Base-by-base conservation (phyloP, 1,140 invertebrate species). In the Drosophila sucinea region DNA sequence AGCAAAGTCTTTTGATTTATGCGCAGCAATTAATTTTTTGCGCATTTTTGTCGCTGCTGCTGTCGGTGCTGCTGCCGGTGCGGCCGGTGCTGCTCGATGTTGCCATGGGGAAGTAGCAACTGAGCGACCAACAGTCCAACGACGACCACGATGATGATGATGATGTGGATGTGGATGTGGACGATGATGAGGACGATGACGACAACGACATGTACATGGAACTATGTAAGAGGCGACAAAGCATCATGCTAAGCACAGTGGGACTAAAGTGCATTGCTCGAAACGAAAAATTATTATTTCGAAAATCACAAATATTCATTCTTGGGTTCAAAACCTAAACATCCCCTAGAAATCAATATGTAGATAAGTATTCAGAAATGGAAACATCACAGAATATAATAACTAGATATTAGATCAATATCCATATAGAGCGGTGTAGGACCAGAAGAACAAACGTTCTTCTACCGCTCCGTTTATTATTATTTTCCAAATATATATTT, bases 1-100 rank as follows among this genome's bases (percentile, higher is more conserved):
- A 77, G 68, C 68, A 90, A 85, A 90, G 79, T 82, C 86, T 90
- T 90, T 90, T 90, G 86, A 90, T 90, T 90, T 90, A 90, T 90
- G 86, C 70, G 62, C 79, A 79, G 82, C 86, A 90, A 90, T 90
- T 90, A 90, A 90, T 90, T 90, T 89, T 90, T 90, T 90, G 86
- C 83, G 73, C 79, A 90, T 86, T 86, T 87, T 69, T 67, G 60
- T 8, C 51, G 25, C 6, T 27, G 61, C n/a, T 38, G 35, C 23
- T 61, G 35, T 27, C 23, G 8, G 1, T 23, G 60, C 11, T 33
- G 40, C 25, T 57, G 38, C 40, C 25, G 17, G 25, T 25, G 17
- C 3, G 1, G 67, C 17, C 55, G 70, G n/a, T 60, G 44, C 61
- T 74, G 67, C 67, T 70, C 60, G 66, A 71, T 81, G 79, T 79